phyloP scores from a whole-genome alignment of 2,888 invertebrate species.

The Gerris lacustris region DNA sequence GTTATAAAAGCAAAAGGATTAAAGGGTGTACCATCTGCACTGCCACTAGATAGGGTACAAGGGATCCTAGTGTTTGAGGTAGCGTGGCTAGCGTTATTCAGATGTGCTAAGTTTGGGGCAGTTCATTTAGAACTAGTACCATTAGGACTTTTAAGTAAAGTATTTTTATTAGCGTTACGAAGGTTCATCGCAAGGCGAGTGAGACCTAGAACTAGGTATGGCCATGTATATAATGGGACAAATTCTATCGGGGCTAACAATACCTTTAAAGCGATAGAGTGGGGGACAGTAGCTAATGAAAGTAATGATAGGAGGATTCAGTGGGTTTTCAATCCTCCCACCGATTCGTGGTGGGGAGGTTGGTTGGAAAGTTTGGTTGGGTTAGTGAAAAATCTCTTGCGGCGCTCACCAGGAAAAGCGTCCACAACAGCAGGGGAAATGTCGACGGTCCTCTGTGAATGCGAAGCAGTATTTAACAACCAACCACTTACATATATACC shows the following conservation, averaged over 20 bases:
- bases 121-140: slow-evolving; percentile 33
- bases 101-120: slow-evolving; percentile 33
- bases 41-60: slow-evolving; percentile 25
- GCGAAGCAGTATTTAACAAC: slow-evolving; percentile 16
- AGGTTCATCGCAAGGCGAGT: slow-evolving; percentile 30
- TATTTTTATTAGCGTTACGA: slow-evolving; percentile 30
- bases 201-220: slow-evolving; percentile 20
- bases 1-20: slow-evolving; percentile 14
- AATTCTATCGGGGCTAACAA: slow-evolving; percentile 23
- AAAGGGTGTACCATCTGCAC: slow-evolving; percentile 6
- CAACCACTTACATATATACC: background rate
- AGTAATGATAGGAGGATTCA: slow-evolving; percentile 25
- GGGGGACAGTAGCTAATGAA: slow-evolving; percentile 13
- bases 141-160: slow-evolving; percentile 26
- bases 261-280: background rate
- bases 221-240: slow-evolving; percentile 37
- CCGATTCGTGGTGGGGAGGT: slow-evolving; percentile 32
- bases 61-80: slow-evolving; percentile 26
- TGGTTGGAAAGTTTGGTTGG: slow-evolving; percentile 18
- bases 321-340: slow-evolving; percentile 36
- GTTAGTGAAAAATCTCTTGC: slow-evolving; percentile 14
- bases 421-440: slow-evolving; percentile 13
- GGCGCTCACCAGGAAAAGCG: slow-evolving; percentile 13
- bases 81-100: slow-evolving; percentile 32
- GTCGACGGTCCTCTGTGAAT: slow-evolving; percentile 16